Conservation (phyloP, 2,113 vertebrate genomes). For the pig (Sus scrofa) region T2T-Sscrofa CM000819.6:50626001-50626500, state of each 20-base stretch:
- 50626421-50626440: neutral
- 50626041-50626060: neutral
- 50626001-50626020: neutral
- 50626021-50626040: neutral
- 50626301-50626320: neutral
- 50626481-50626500: neutral
- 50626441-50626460: neutral
- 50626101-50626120: neutral
- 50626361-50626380: neutral
- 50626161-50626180: neutral
- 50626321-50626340: neutral
- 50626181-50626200: neutral
- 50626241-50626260: neutral
- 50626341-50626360: neutral
- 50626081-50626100: neutral
- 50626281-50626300: neutral
- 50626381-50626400: neutral
- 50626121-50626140: neutral
- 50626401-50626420: neutral
- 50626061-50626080: neutral
- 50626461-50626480: neutral
- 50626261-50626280: neutral
- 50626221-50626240: neutral
- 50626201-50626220: neutral
- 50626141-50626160: neutral